A percentile compares a stretch with the other conserved stretches of the same genome.
These are phyloP conservation scores for Axis porcinus DNA, from an alignment of 2,113 vertebrate species.

Conservation along the genomic window DNA sequence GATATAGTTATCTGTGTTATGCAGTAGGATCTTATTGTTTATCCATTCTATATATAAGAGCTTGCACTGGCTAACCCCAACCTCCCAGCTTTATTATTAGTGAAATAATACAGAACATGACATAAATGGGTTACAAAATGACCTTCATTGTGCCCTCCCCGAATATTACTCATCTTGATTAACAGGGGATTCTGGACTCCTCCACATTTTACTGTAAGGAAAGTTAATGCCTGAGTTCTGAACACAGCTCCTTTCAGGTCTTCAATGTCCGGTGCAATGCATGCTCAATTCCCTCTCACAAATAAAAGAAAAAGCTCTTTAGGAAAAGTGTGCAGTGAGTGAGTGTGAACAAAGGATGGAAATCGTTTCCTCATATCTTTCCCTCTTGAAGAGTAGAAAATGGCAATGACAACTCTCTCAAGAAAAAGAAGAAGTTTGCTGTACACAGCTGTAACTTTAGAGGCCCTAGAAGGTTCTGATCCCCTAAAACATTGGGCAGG, in stretches of 20 bases:
- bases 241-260: not conserved
- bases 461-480: not conserved
- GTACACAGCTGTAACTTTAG: not conserved
- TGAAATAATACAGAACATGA: not conserved
- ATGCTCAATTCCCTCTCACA: rapidly evolving
- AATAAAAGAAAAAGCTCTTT: not conserved
- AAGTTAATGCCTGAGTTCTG: not conserved
- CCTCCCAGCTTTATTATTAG: not conserved
- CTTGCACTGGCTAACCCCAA: not conserved
- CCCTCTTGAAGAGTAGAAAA: not conserved
- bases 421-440: not conserved
- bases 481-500: not conserved
- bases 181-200: not conserved
- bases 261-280: not conserved
- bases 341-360: not conserved
- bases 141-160: not conserved
- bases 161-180: not conserved
- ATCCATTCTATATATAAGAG: not conserved
- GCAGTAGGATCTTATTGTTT: not conserved
- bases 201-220: not conserved
- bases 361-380: not conserved
- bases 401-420: no score
- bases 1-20: not conserved
- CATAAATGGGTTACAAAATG: not conserved
- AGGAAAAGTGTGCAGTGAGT: not conserved